Conservation (phyloP, 2,113 vertebrate species). For the Crotalus tigris region DNA sequence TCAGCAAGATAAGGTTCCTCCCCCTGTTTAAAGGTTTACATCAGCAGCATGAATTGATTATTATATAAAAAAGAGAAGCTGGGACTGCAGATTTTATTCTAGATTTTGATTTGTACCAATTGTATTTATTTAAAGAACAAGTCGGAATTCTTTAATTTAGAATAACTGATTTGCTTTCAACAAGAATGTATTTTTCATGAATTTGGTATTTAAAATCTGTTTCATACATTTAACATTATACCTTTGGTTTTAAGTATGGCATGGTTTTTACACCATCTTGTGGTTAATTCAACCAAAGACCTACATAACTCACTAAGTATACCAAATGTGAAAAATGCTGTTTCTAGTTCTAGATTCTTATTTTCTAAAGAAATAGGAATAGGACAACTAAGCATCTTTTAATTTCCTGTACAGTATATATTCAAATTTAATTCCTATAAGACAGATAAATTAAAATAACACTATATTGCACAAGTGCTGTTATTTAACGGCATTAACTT, state of each 20-base stretch:
- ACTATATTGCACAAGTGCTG: not conserved
- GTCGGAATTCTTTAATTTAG: not conserved
- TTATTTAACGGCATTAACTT: not conserved
- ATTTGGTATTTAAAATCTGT: not conserved
- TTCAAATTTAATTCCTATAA: not conserved
- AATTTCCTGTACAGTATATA: not conserved
- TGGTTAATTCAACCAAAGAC: not conserved
- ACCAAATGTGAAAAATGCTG: not conserved
- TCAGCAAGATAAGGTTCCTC: not conserved
- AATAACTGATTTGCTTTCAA: not conserved
- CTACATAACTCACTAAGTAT: not conserved
- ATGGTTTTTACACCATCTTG: conserved; percentile 12
- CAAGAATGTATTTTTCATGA: not conserved
- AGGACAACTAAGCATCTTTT: not conserved
- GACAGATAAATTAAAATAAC: not conserved
- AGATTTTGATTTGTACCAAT: not conserved
- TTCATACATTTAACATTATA: not conserved
- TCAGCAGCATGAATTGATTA: not conserved
- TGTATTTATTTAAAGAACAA: not conserved
- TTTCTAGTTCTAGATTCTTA: not conserved
- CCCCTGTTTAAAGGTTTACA: not conserved
- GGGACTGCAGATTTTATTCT: too few relatives aligned
- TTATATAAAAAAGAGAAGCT: not conserved
- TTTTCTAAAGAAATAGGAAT: not conserved
- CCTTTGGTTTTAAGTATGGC: not conserved